These are phyloP conservation scores for Zaprionus camerounensis DNA, from an alignment of 1,140 invertebrate species.

Conservation along the genomic window DNA sequence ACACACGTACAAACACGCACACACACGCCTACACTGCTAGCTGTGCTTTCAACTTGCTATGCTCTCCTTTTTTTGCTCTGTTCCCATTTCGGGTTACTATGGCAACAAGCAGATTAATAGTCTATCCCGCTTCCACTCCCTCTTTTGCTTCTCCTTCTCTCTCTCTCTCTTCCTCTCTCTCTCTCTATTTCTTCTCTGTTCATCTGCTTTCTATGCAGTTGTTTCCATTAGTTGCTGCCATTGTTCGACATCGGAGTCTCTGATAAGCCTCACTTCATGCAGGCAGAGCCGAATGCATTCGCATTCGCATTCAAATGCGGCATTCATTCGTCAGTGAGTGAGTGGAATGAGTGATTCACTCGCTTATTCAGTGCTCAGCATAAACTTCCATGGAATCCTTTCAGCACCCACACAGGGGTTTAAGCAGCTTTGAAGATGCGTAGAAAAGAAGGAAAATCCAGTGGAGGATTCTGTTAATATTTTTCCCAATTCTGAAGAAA, in stretches of 20 bases:
- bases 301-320: conserved; percentile 26
- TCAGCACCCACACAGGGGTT: not conserved
- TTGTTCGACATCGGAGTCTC: conserved; percentile 30
- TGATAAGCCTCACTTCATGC: conserved; percentile 39
- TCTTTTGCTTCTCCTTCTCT: not conserved
- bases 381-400: not conserved
- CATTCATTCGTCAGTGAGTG: conserved; percentile 22
- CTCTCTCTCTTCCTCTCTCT: not conserved
- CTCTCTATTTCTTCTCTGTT: not conserved
- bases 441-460: not conserved
- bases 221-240: conserved; percentile 46
- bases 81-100: conserved; percentile 12
- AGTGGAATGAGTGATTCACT: conserved; percentile 7
- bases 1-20: not conserved
- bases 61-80: conserved; percentile 14
- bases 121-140: not conserved
- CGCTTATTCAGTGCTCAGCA: not conserved
- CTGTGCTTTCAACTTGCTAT: not conserved
- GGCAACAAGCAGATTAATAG: conserved; percentile 41
- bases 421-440: not conserved
- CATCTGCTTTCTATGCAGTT: conserved; percentile 7
- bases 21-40: not conserved
- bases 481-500: not conserved
- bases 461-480: not conserved
- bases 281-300: conserved; percentile 21